phyloP scores from a whole-genome alignment of 2,113 vertebrate genomes.

The Andinoacara biseriatus region DNA sequence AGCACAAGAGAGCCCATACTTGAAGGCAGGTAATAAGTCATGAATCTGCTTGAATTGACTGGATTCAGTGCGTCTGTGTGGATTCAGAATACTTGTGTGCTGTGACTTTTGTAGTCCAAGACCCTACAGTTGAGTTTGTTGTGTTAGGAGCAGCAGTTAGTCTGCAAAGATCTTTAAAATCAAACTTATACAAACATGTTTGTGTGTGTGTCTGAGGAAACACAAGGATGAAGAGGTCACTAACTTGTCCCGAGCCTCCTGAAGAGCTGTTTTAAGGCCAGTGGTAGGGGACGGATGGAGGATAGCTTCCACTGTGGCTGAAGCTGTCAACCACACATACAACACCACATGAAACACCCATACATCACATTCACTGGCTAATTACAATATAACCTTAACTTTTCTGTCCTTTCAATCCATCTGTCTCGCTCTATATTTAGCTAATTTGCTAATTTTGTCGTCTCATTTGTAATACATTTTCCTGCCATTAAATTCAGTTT shows the following conservation, averaged over 20 bases:
- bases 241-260: constrained; percentile 11
- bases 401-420: background rate
- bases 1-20: background rate
- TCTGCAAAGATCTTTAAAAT: constrained; percentile 42
- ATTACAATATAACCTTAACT: constrained; percentile 6
- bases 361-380: background rate
- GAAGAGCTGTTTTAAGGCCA: constrained; percentile 46
- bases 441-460: background rate
- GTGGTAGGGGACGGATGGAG: constrained; percentile 27
- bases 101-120: constrained; percentile 4
- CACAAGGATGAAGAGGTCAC: constrained; percentile 53
- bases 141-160: constrained; percentile 40
- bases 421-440: background rate
- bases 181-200: constrained; percentile 36
- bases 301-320: background rate
- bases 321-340: too few relatives aligned
- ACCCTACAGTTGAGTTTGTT: background rate
- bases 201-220: constrained; percentile 21
- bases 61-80: background rate
- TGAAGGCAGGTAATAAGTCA: background rate
- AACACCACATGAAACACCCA: background rate
- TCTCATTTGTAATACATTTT: background rate
- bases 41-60: background rate
- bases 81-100: constrained; percentile 9
- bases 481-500: background rate